Conservation (phyloP, 2,797 vertebrate genomes). For the Lepus townsendii region DNA sequence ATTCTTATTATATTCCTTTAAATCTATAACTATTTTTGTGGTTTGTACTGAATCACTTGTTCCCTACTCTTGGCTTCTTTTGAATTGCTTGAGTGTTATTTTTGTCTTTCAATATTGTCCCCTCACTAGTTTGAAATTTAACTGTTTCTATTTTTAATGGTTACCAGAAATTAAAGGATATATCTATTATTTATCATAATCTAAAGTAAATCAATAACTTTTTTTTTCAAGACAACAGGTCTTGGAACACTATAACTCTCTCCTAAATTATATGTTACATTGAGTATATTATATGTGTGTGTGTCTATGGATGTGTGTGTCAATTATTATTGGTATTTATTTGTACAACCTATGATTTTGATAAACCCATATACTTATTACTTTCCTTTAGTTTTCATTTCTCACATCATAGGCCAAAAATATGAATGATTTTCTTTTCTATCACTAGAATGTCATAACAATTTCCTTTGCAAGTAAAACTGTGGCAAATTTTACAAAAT, state of each 20-base stretch:
- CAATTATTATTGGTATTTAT: not conserved
- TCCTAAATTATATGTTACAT: not conserved
- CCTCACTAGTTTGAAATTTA: constrained; percentile 17
- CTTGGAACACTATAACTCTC: not conserved
- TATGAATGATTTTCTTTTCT: not conserved
- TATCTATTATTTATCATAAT: not conserved
- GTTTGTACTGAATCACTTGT: not conserved
- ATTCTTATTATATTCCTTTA: not conserved
- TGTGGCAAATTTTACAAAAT: not conserved
- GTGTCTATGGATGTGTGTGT: not conserved
- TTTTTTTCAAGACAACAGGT: not conserved
- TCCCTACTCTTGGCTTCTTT: not conserved
- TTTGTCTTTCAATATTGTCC: not conserved
- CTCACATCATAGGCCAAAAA: not conserved
- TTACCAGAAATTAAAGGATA: not conserved
- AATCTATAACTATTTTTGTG: not conserved
- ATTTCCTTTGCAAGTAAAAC: not conserved
- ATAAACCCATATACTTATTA: not conserved
- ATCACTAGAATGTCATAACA: not conserved
- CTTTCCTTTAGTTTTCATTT: not conserved
- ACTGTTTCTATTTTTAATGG: not conserved
- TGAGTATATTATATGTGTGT: not conserved
- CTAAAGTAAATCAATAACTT: not conserved
- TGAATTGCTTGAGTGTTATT: not conserved
- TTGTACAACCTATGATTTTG: not conserved